Evolutionary conservation across 2,888 invertebrate genomes (phyloP).

Genomic region (Gymnocheta viridis): DNA sequence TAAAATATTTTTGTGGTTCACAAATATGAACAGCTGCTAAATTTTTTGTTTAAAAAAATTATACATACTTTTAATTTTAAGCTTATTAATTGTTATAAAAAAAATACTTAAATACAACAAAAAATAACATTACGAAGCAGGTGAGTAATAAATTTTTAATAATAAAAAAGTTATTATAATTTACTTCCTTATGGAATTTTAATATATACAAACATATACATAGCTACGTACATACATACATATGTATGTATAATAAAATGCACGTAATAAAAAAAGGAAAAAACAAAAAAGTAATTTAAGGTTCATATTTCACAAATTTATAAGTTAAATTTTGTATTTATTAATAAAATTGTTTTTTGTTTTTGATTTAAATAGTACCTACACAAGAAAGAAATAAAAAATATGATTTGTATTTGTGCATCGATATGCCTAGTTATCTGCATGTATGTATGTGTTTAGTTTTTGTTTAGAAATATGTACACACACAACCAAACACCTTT

Average conservation of each 20-base stretch:
- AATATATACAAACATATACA: no score
- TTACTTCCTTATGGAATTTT: constrained; percentile 60
- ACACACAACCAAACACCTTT: no score
- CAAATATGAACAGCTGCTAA: constrained; percentile 59
- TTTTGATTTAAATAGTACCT: background rate
- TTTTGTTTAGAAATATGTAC: no score
- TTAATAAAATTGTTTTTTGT: background rate
- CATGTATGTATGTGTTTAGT: no score
- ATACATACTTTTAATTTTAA: constrained; percentile 32
- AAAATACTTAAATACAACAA: constrained; percentile 29
- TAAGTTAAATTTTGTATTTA: background rate
- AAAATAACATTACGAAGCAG: constrained; percentile 41
- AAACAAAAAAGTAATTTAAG: constrained; percentile 29
- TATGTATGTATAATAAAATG: no score
- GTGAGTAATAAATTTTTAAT: constrained; percentile 59
- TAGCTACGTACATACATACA: no score
- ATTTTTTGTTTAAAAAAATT: constrained; percentile 29
- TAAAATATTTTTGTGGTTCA: constrained; percentile 38
- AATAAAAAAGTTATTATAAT: constrained; percentile 41
- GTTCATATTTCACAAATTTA: background rate
- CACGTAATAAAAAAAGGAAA: constrained; percentile 1
- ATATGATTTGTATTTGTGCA: no score
- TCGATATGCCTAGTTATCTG: no score
- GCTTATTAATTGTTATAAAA: constrained; percentile 49
- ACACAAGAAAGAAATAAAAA: background rate